These are phyloP conservation scores for Machimus rusticus DNA, from an alignment of 2,888 invertebrate species.

Conservation along the genomic window DNA sequence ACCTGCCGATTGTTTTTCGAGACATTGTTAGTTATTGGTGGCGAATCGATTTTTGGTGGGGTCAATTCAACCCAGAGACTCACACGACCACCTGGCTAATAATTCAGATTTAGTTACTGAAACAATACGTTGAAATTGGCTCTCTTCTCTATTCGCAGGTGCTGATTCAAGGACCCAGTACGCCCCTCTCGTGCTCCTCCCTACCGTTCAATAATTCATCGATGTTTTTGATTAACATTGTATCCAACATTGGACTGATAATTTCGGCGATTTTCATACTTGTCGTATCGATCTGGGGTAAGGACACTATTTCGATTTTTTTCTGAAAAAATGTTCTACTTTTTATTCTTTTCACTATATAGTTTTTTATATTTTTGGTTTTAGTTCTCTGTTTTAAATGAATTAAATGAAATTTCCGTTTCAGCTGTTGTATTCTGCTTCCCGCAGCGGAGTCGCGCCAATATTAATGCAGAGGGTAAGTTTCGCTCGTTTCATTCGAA, in stretches of 20 bases:
- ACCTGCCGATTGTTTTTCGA: background rate
- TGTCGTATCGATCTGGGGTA: constrained; percentile 57
- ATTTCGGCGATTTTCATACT: constrained; percentile 55
- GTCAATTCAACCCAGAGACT: background rate
- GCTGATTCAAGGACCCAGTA: constrained; percentile 54
- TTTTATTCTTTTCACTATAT: background rate
- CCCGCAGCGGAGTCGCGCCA: constrained; percentile 55
- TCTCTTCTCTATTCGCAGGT: constrained; percentile 51
- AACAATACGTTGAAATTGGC: background rate
- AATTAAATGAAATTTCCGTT: constrained; percentile 48
- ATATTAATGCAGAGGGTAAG: constrained; percentile 61
- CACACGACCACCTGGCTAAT: background rate
- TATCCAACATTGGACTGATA: constrained; percentile 59
- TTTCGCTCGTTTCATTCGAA: constrained; percentile 58
- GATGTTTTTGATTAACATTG: constrained; percentile 52
- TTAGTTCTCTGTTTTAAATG: background rate
- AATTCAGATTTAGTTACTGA: background rate
- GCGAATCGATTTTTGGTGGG: background rate
- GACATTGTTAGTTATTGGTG: constrained; percentile 7
- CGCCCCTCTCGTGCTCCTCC: constrained; percentile 55
- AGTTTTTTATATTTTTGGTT: background rate
- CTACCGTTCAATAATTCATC: constrained; percentile 54
- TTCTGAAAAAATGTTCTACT: background rate
- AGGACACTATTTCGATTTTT: constrained; percentile 49
- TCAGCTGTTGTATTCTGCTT: constrained; percentile 57